A percentile compares a stretch with the other conserved stretches of the same genome.
phyloP scores from a whole-genome alignment of 2,888 invertebrate genomes.

The Heliothis peltigera region DNA sequence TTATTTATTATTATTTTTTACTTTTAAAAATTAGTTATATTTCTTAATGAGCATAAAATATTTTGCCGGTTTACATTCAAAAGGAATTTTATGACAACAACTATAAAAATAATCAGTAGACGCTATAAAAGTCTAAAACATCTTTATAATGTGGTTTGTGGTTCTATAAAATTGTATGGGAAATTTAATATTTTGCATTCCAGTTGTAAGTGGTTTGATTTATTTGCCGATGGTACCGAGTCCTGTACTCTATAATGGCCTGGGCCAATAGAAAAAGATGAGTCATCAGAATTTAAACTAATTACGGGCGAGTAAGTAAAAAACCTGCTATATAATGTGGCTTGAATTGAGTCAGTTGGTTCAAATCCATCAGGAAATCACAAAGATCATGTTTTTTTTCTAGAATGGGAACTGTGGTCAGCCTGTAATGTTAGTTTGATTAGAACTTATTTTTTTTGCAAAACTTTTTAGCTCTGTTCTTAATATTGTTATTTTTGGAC shows the following conservation, averaged over 20 bases:
- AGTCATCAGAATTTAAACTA: constrained; percentile 89
- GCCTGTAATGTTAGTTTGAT: constrained; percentile 55
- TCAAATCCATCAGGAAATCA: constrained; percentile 79
- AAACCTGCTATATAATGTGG: constrained; percentile 80
- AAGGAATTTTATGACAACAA: constrained; percentile 29
- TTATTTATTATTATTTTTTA: constrained; percentile 10
- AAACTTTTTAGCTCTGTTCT: constrained; percentile 19
- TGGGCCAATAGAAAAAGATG: constrained; percentile 85
- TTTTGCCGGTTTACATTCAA: constrained; percentile 45
- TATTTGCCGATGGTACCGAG: constrained; percentile 71
- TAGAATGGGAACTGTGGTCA: constrained; percentile 44
- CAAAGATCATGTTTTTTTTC: constrained; percentile 69
- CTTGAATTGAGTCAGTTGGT: constrained; percentile 77
- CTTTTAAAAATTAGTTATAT: constrained; percentile 11
- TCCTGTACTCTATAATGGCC: constrained; percentile 74
- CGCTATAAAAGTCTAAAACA: constrained; percentile 50
- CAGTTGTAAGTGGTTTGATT: constrained; percentile 38
- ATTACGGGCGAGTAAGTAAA: constrained; percentile 81
- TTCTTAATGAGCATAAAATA: constrained; percentile 25
- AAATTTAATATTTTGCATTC: constrained; percentile 28
- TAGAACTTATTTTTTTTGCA: constrained; percentile 46
- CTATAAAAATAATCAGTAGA: constrained; percentile 56
- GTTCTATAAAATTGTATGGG: constrained; percentile 30
- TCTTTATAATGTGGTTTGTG: constrained; percentile 38
- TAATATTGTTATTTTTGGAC: too few relatives aligned